Percentiles rank a stretch among this genome's conserved stretches.
Evolutionary conservation across 1,140 invertebrate genomes (phyloP).

Genomic region (Tetramorium simillimum): DNA sequence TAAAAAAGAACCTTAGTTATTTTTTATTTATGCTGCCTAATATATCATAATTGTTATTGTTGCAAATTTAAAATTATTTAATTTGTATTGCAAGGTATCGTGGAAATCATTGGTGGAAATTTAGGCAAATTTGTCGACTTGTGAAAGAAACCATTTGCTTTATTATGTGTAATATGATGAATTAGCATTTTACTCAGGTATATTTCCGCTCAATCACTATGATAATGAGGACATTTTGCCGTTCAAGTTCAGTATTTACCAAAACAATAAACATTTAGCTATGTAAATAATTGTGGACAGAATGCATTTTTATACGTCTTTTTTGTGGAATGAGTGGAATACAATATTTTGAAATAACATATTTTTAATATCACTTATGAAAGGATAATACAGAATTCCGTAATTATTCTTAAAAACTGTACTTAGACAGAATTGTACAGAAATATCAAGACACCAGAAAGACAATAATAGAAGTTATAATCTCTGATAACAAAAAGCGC

Average conservation of each 20-base stretch:
- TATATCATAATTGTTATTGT: slow-evolving; percentile 14
- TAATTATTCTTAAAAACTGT: slow-evolving; percentile 64
- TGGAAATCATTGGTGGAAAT: neutral
- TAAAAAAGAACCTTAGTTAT: neutral
- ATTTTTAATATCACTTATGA: neutral
- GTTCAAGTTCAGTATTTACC: neutral
- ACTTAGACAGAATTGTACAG: slow-evolving; percentile 55
- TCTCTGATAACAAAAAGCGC: neutral
- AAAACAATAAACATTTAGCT: slow-evolving; percentile 4
- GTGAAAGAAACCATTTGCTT: slow-evolving; percentile 24
- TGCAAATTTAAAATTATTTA: neutral
- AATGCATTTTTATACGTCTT: slow-evolving; percentile 7
- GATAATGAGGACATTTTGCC: neutral
- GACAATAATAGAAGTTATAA: neutral
- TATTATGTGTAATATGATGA: slow-evolving; percentile 53
- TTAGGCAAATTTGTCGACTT: neutral
- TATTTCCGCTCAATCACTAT: slow-evolving; percentile 34
- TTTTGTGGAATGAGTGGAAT: neutral
- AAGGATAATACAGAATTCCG: neutral
- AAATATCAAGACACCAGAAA: neutral
- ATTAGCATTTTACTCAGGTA: slow-evolving; percentile 3
- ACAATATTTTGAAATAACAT: neutral
- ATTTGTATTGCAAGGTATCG: neutral
- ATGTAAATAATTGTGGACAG: slow-evolving; percentile 14
- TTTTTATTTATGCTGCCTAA: neutral